Evolutionary conservation across 2,888 invertebrate genomes (phyloP), one percentile per base, ranked within the genome.

Genomic region (Andrena flavipes): DNA sequence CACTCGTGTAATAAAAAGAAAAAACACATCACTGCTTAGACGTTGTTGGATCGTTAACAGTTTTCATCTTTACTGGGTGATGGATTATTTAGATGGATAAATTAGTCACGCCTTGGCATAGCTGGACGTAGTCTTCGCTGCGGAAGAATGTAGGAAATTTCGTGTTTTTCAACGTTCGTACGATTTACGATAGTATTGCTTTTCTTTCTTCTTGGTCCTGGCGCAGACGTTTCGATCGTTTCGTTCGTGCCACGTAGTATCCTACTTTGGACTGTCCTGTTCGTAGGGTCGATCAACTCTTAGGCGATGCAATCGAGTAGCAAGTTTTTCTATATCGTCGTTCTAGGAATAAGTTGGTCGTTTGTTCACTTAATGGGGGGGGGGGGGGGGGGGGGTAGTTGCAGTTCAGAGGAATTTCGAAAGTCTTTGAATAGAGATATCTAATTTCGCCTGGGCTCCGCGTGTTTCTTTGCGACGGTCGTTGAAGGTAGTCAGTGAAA

Each of bases 11-110:
- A 56, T 10, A 5, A 56, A 30, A 62, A 7, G n/a, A 30, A 2
- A 60, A 33, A 33, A 86, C 76, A 76, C 79, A 87, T 88, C 81
- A 80, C 84, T 82, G 86, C 77, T 82, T 84, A 84, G 72, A 86
- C 72, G 72, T 74, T 86, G 76, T 84, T 73, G 42, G 16, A 71
- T 79, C 76, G 86, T 88, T 82, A 75, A 81, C 76, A 54, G 72
- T 72, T 69, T 73, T 84, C 71, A 69, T 73, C 70, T 80, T 77
- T 60, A 65, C 68, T 68, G 73, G 79, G 74, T 86, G 84, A 82
- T 68, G 76, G 83, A 87, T 67, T 65, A 65, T 48, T 71, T 72
- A 76, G 71, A 79, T 83, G 23, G 67, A 62, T 59, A 82, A 62
- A 80, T 83, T 80, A 82, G 71, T 23, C 33, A 33, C 60, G 77